Base-by-base conservation (phyloP, 2,113 vertebrate genomes). In the Xiphophorus maculatus region DNA sequence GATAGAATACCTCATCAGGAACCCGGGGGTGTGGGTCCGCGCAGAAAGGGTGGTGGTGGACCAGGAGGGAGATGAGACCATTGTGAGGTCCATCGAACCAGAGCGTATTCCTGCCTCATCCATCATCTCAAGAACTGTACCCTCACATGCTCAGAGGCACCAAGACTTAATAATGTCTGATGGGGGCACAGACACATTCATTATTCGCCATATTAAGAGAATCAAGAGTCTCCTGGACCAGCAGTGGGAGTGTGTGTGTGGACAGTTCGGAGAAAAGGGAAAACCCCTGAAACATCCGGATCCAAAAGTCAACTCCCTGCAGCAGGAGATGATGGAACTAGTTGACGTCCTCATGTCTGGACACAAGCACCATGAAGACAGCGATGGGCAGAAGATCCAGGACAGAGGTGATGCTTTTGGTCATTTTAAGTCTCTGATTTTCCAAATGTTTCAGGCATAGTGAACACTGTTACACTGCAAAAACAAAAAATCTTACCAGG, bases 211-310 rank as follows among this genome's bases (percentile, higher is more conserved):
- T 0, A 94, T 99, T 2, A 94, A 93, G 69, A 96, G 94, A 91
- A 96, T 99, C 84, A 95, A 96, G 87, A 93, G 92, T 69, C 96
- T 99, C 14, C 88, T 99, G 73, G 94, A 97, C 77, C 94, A 99
- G 87, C 98, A 99, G 90, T 98, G 97, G 97, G 94, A 91, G 74
- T 97, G 94, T 84, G 86, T 98, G 85, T 96, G 97, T 88, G 93
- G 93, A 0, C 92, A 94, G 44, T 93, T 94, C n/a, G 15, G 42
- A 0, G 96, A 95, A 83, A 84, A 94, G 69, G 94, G 92, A 0
- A 93, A 87, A 0, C 93, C 94, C 29, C 94, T 94, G 58, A 94
- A 94, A 63, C 96, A 96, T 72, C 94, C 95, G 0, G 95, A 96
- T 66, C 95, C 96, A 27, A 96, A 96, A 77, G 95, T 98, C 84